Base-by-base conservation (phyloP, 1,140 invertebrate species). In the Brachionus sp. region DNA sequence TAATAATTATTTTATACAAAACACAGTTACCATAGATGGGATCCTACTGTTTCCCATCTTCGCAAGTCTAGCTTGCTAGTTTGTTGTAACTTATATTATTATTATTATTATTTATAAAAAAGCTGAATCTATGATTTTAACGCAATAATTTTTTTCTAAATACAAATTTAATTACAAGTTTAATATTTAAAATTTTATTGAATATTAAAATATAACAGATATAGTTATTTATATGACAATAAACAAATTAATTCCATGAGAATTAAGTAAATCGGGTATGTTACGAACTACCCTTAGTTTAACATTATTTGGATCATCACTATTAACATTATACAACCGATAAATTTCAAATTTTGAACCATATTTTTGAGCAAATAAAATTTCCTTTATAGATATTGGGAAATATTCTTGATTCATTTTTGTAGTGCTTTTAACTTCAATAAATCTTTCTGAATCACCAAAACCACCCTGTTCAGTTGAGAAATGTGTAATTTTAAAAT, bases 211-310 rank as follows among this genome's bases (percentile, higher is more conserved):
- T 25, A 64, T 16, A 64, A 64, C 13, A 16, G 16, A 39, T 37
- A 68, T 3, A 68, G 33, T 29, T 73, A 44, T 12, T 75, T 75
- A 75, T 44, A 75, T 75, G 25, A 75, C 70, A 46, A 75, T 75
- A 46, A 75, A 75, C 70, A 75, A 75, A 46, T 75, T 75, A 50
- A 75, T 75, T 46, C 19, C 37, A 75, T 75, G 70, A 75, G 70
- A 46, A 75, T 75, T 44, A 46, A 75, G 44, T n/a, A 75, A 75
- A 75, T 75, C 37, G 4, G 70, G 70, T 19, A 75, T 23, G 23
- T 75, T 46, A 3, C 42, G 7, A 29, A 75, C 25, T 2, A 75
- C 25, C 25, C n/a, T 75, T 5, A 46, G 44, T 46, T 75, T 75
- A 13, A 75, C 70, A 75, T 75, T 75, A 46, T 75, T 75, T 25